Percentiles rank a stretch among this genome's conserved stretches.
Evolutionary conservation across 1,140 invertebrate genomes (phyloP).

Genomic region (roundworm (Caenorhabditis elegans)): DNA sequence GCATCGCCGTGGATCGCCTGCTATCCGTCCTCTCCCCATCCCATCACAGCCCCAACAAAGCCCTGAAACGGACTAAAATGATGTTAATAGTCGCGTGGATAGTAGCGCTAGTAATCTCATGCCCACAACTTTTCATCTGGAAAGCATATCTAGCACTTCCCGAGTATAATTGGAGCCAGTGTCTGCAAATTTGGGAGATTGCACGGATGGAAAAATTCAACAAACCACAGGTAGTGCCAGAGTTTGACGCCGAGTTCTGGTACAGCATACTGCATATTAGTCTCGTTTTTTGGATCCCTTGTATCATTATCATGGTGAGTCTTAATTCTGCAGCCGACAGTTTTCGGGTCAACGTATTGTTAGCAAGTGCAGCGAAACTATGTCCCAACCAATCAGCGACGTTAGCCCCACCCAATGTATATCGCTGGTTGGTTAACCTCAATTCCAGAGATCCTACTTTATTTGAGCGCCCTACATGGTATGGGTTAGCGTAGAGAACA

Average conservation of each 20-base stretch:
- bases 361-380: neutral
- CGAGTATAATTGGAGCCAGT: constrained; percentile 60
- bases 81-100: constrained; percentile 62
- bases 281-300: constrained; percentile 63
- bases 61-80: constrained; percentile 53
- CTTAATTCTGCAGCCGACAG: no score
- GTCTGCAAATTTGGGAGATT: constrained; percentile 65
- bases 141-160: constrained; percentile 57
- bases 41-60: constrained; percentile 58
- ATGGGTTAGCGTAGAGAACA: no score
- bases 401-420: no score
- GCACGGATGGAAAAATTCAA: constrained; percentile 52
- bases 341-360: no score
- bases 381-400: no score
- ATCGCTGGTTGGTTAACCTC: no score
- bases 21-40: constrained; percentile 59
- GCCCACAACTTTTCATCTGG: constrained; percentile 61
- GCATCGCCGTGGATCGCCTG: constrained; percentile 58
- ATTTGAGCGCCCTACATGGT: no score
- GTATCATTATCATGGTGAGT: constrained; percentile 56
- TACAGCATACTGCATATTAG: constrained; percentile 61
- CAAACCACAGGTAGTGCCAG: constrained; percentile 35
- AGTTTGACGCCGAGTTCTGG: constrained; percentile 52
- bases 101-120: constrained; percentile 56
- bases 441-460: no score